Evolutionary conservation across 2,888 invertebrate species (phyloP).

Genomic region (Phragmatobia fuliginosa): DNA sequence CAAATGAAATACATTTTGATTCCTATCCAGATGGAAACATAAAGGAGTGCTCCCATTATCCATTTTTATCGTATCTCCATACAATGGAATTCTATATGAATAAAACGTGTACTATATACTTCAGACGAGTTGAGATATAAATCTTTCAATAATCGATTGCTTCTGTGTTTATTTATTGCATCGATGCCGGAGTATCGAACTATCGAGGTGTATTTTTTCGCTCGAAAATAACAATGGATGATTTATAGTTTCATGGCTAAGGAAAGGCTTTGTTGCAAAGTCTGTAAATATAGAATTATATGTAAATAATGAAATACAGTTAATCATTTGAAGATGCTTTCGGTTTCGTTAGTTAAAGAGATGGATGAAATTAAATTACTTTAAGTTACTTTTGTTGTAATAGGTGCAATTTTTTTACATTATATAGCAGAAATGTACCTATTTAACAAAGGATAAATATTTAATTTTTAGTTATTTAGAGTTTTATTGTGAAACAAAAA

Average conservation of each 20-base stretch:
- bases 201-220: conserved; percentile 60
- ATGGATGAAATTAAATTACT: not conserved
- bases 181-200: conserved; percentile 67
- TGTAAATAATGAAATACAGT: conserved; percentile 15
- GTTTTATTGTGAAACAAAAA: not conserved
- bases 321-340: conserved; percentile 9
- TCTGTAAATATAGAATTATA: conserved; percentile 15
- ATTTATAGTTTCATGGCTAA: conserved; percentile 68
- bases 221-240: conserved; percentile 77
- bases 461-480: too few relatives aligned
- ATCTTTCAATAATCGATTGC: conserved; percentile 82
- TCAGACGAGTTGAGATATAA: conserved; percentile 77
- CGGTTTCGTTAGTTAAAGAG: not conserved
- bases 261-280: conserved; percentile 29
- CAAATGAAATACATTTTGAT: conserved; percentile 40
- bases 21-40: conserved; percentile 49
- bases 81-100: conserved; percentile 75
- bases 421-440: too few relatives aligned
- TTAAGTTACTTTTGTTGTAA: not conserved
- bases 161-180: conserved; percentile 80
- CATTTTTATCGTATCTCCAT: conserved; percentile 67
- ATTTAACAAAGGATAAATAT: too few relatives aligned
- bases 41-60: conserved; percentile 58
- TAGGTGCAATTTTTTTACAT: too few relatives aligned
- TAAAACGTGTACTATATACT: conserved; percentile 75